Evolutionary conservation across 2,797 vertebrate genomes (phyloP).

Genomic region (Amblyraja radiata): DNA sequence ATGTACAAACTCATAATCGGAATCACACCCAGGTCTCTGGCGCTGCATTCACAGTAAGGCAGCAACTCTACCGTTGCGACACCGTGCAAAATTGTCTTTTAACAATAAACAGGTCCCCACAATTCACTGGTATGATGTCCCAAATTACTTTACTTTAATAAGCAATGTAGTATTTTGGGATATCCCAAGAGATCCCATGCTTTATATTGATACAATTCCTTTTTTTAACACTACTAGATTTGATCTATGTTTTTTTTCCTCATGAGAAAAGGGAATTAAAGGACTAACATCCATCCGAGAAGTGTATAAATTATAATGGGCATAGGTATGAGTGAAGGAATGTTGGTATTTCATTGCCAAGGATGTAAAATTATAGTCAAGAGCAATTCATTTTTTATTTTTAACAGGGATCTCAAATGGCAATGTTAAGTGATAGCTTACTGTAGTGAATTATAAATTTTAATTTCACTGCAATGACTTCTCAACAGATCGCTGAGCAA

Average conservation of each 20-base stretch:
- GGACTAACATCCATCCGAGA: background rate
- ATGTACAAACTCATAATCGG: no score
- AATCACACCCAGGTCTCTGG: no score
- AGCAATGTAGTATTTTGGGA: background rate
- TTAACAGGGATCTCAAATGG: constrained; percentile 1
- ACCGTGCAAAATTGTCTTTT: background rate
- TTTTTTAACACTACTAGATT: background rate
- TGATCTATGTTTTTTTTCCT: no score
- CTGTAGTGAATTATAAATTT: constrained; percentile 37
- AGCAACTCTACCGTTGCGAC: no score
- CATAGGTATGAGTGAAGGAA: background rate
- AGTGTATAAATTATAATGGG: background rate
- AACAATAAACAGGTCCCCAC: background rate
- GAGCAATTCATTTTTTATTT: constrained; percentile 26
- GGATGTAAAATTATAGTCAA: background rate
- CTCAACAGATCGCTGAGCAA: constrained; percentile 31
- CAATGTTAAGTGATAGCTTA: constrained; percentile 27
- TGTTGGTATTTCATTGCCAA: background rate
- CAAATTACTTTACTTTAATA: no score
- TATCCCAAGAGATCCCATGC: no score
- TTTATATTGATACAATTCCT: background rate
- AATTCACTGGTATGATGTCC: background rate
- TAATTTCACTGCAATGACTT: constrained; percentile 31
- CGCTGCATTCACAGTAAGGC: no score
- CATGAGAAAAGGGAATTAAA: background rate